Percentiles rank a stretch among this genome's conserved stretches.
Evolutionary conservation across 1,140 invertebrate species (phyloP).

Genomic region (Pogonus chalceus): DNA sequence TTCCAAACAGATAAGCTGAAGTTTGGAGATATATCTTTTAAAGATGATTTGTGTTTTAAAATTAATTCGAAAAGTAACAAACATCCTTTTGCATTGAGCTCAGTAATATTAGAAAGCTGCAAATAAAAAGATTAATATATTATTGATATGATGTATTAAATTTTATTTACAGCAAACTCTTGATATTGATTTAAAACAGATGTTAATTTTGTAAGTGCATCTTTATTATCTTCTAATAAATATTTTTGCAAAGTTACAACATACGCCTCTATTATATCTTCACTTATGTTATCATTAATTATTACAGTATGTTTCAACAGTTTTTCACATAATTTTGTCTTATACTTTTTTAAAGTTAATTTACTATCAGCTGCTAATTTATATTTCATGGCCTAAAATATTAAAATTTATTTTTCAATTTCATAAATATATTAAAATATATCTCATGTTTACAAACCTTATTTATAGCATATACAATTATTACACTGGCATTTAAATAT

Average conservation of each 20-base stretch:
- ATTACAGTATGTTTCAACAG: conserved; percentile 4
- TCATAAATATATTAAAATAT: neutral
- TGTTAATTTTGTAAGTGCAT: conserved; percentile 11
- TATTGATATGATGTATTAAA: neutral
- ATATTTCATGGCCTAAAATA: conserved; percentile 9
- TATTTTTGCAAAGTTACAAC: conserved; percentile 12
- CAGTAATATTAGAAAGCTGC: conserved; percentile 9
- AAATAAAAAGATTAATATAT: neutral
- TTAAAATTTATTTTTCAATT: too few relatives aligned
- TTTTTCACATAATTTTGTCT: conserved; percentile 8
- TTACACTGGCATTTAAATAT: neutral
- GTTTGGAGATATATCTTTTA: conserved; percentile 16
- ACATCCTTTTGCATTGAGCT: conserved; percentile 16
- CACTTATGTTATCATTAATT: conserved; percentile 8
- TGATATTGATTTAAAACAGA: conserved; percentile 12
- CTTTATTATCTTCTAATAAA: conserved; percentile 14
- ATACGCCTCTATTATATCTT: conserved; percentile 14
- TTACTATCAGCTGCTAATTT: conserved; percentile 2
- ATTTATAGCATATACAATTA: neutral
- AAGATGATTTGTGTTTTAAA: conserved; percentile 21
- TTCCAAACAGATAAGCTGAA: conserved; percentile 24
- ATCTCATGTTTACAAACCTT: neutral
- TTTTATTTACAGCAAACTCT: conserved; percentile 10
- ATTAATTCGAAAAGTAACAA: conserved; percentile 21
- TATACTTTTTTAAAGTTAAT: neutral